phyloP scores from a whole-genome alignment of 2,888 invertebrate species.

The Neria commutata region DNA sequence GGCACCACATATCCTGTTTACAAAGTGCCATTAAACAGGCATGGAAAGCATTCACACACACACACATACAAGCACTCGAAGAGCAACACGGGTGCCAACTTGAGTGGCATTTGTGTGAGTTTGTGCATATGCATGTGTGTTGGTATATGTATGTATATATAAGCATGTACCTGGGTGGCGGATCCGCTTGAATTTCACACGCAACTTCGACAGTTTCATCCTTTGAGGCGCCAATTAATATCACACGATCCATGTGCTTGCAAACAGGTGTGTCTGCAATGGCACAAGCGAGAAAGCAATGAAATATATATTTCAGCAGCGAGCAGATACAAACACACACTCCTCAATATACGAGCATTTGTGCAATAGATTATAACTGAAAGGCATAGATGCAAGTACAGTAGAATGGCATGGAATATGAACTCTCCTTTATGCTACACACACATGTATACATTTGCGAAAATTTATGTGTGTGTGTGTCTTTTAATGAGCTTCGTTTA shows the following conservation, averaged over 20 bases:
- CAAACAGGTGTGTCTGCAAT: constrained; percentile 83
- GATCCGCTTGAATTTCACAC: constrained; percentile 91
- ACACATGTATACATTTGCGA: too few relatives aligned
- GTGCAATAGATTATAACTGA: background rate
- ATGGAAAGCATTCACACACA: constrained; percentile 36
- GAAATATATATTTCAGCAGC: constrained; percentile 5
- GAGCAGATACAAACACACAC: constrained; percentile 9
- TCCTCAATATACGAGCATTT: background rate
- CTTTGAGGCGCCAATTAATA: constrained; percentile 86
- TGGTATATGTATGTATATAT: background rate
- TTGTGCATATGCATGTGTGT: constrained; percentile 2
- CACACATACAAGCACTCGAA: background rate
- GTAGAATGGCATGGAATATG: too few relatives aligned
- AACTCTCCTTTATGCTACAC: too few relatives aligned
- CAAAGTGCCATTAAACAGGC: constrained; percentile 48
- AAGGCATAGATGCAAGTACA: background rate
- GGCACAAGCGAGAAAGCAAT: constrained; percentile 13
- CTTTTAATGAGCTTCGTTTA: too few relatives aligned
- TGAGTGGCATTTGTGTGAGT: too few relatives aligned
- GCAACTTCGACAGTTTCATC: constrained; percentile 85
- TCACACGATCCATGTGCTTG: constrained; percentile 72
- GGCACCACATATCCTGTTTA: constrained; percentile 16
- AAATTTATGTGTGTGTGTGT: too few relatives aligned
- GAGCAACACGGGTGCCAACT: background rate
- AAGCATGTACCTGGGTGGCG: constrained; percentile 69